These are phyloP conservation scores for Etia nguti DNA, from an alignment of 2,113 vertebrate species.

Conservation along the genomic window DNA sequence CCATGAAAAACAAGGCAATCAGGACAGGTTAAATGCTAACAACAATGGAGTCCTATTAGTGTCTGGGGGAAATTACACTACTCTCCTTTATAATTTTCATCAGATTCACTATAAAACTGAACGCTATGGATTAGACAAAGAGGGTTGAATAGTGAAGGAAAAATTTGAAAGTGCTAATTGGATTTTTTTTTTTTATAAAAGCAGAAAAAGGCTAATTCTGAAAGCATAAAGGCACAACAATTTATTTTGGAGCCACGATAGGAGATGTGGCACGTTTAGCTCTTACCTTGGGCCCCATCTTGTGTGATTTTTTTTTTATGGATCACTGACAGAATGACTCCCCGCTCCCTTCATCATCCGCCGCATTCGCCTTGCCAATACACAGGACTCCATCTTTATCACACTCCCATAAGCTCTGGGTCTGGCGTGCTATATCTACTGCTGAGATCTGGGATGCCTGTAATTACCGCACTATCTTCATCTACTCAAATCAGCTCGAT, in stretches of 20 bases:
- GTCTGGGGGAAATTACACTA: slow-evolving; percentile 31
- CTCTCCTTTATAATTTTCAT: slow-evolving; percentile 30
- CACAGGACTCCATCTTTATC: slow-evolving; percentile 52
- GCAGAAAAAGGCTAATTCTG: background rate
- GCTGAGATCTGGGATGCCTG: slow-evolving; percentile 68
- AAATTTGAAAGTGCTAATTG: slow-evolving; percentile 17
- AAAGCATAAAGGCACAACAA: slow-evolving; percentile 22
- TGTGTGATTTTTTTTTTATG: slow-evolving; percentile 46
- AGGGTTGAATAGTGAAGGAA: background rate
- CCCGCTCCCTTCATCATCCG: slow-evolving; percentile 60
- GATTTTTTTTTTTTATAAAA: slow-evolving; percentile 5
- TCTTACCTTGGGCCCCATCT: slow-evolving; percentile 54
- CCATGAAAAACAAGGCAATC: slow-evolving; percentile 63
- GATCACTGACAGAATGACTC: slow-evolving; percentile 67
- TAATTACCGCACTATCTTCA: slow-evolving; percentile 69
- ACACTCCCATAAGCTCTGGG: slow-evolving; percentile 52
- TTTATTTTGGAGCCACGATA: slow-evolving; percentile 27
- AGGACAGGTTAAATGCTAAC: slow-evolving; percentile 63
- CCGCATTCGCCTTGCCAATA: slow-evolving; percentile 46
- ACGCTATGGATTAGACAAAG: background rate
- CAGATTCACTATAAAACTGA: slow-evolving; percentile 1
- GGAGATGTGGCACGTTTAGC: slow-evolving; percentile 20
- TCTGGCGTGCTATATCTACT: slow-evolving; percentile 46
- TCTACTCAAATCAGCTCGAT: slow-evolving; percentile 71
- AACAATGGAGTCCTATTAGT: slow-evolving; percentile 65